A percentile compares a stretch with the other conserved stretches of the same genome.
phyloP scores from a whole-genome alignment of 2,888 invertebrate species.

The Mamestra brassicae region DNA sequence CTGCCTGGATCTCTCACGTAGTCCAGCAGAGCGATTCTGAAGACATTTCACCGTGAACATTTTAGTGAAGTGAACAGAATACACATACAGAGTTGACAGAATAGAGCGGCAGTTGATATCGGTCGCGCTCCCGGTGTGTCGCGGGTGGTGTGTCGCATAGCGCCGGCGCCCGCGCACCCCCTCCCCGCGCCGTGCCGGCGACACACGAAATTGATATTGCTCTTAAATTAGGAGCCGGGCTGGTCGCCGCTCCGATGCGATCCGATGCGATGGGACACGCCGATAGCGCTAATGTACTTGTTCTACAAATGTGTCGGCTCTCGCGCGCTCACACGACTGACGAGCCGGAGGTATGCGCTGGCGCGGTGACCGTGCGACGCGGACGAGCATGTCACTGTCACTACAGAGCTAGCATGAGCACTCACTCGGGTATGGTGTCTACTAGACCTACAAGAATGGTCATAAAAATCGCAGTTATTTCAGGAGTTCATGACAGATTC shows the following conservation, averaged over 20 bases:
- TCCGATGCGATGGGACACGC: constrained; percentile 58
- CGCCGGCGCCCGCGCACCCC: constrained; percentile 74
- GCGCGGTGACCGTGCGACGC: neutral
- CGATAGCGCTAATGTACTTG: constrained; percentile 73
- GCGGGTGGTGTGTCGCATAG: constrained; percentile 53
- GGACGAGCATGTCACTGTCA: neutral
- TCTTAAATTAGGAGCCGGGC: constrained; percentile 69
- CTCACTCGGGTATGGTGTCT: neutral
- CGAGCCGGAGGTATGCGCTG: neutral
- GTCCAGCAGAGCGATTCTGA: neutral
- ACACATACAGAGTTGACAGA: no score
- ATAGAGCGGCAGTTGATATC: neutral
- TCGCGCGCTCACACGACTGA: constrained; percentile 39
- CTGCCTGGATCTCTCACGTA: neutral
- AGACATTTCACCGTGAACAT: neutral
- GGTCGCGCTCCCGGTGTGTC: constrained; percentile 58
- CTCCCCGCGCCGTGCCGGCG: constrained; percentile 24
- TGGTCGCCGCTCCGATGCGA: constrained; percentile 34
- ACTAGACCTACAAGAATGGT: neutral
- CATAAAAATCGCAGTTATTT: neutral
- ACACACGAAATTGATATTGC: constrained; percentile 67
- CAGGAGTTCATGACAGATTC: no score
- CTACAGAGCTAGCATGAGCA: neutral
- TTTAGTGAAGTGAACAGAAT: no score
- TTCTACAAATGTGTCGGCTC: constrained; percentile 70